Percentiles rank a stretch among this genome's conserved stretches.
phyloP scores from a whole-genome alignment of 2,888 invertebrate genomes.

The Xanthorhoe designata region DNA sequence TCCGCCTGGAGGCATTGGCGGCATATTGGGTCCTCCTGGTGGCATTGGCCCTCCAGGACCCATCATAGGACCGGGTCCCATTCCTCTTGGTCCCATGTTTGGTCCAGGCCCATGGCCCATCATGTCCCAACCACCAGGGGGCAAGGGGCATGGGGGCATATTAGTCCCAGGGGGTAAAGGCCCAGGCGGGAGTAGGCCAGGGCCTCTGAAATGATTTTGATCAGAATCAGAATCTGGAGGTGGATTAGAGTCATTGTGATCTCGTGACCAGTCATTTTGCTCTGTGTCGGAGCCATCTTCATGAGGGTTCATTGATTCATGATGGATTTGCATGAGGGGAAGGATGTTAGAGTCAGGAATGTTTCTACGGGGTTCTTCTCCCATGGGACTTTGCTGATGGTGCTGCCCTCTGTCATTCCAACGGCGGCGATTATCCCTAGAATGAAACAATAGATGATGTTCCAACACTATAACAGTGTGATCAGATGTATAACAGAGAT shows the following conservation, averaged over 20 bases:
- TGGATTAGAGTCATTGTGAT: constrained; percentile 60
- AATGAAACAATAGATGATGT: constrained; percentile 17
- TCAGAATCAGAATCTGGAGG: constrained; percentile 52
- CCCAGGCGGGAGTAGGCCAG: constrained; percentile 40
- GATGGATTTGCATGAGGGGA: constrained; percentile 73
- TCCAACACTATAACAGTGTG: no score
- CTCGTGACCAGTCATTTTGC: constrained; percentile 60
- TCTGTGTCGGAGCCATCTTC: constrained; percentile 61
- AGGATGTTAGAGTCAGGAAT: constrained; percentile 56
- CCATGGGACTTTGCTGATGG: constrained; percentile 62
- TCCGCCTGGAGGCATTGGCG: constrained; percentile 52
- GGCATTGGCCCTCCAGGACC: constrained; percentile 35
- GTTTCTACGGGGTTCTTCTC: constrained; percentile 54
- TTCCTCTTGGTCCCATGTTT: constrained; percentile 45
- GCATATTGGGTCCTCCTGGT: constrained; percentile 59
- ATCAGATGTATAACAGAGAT: no score
- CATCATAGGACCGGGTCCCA: constrained; percentile 14
- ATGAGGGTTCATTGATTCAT: constrained; percentile 66
- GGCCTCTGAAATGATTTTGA: constrained; percentile 45
- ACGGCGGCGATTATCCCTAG: constrained; percentile 67
- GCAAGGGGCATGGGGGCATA: constrained; percentile 53
- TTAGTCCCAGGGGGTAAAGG: constrained; percentile 35
- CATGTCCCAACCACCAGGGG: constrained; percentile 48
- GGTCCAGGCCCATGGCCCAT: constrained; percentile 42
- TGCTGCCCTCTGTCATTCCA: constrained; percentile 71